Evolutionary conservation across 2,113 vertebrate genomes (phyloP).

Genomic region (Cepphus grylle): DNA sequence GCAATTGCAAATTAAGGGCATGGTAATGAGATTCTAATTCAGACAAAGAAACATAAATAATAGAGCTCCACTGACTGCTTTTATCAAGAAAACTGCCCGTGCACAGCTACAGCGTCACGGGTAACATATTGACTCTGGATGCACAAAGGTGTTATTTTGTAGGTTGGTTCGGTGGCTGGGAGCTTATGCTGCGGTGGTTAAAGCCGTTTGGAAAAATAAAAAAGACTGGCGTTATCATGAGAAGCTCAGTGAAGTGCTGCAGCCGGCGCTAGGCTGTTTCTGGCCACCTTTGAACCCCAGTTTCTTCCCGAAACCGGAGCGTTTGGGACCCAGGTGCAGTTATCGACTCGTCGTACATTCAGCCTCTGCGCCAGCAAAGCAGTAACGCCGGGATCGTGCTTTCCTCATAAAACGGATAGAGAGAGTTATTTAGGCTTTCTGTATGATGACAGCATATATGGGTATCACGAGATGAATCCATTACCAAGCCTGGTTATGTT

Average conservation of each 20-base stretch:
- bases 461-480: background rate
- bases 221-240: background rate
- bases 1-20: background rate
- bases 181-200: background rate
- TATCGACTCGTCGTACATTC: background rate
- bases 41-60: background rate
- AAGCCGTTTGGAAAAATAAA: background rate
- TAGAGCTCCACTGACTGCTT: background rate
- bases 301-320: background rate
- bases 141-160: background rate
- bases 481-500: background rate
- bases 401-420: background rate
- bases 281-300: background rate
- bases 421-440: background rate
- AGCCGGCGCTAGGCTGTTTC: background rate
- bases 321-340: background rate
- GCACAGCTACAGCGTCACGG: background rate
- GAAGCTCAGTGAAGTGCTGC: background rate
- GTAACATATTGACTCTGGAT: background rate
- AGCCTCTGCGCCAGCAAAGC: background rate
- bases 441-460: background rate
- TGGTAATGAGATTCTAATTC: background rate
- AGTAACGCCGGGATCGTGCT: background rate
- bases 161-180: background rate
- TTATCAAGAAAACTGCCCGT: background rate